Percentiles rank a stretch among this genome's conserved stretches.
Evolutionary conservation across 1,140 invertebrate genomes (phyloP).

Genomic region (Alviniconcha marisindica): DNA sequence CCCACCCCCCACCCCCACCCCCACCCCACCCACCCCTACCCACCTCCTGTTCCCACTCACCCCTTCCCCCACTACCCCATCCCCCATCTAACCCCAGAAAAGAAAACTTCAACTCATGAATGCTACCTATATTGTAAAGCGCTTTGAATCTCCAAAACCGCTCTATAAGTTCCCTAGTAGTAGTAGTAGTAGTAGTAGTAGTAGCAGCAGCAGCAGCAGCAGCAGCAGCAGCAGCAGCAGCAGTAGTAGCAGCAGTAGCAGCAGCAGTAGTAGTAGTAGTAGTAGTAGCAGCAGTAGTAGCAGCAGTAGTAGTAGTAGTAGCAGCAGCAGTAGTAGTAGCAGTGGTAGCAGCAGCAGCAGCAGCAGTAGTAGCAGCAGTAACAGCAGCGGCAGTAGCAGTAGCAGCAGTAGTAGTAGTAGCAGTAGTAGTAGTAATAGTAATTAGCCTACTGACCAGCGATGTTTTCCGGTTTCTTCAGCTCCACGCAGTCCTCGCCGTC

Average conservation of each 20-base stretch:
- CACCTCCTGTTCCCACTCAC: no score
- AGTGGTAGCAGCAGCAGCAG: constrained; percentile 42
- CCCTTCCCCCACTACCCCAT: no score
- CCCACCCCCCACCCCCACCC: no score
- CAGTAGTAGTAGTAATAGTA: constrained; percentile 40
- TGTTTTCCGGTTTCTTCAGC: constrained; percentile 63
- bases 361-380: constrained; percentile 43
- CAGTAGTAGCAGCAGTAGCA: constrained; percentile 37
- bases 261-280: constrained; percentile 33
- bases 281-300: neutral
- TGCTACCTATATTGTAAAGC: no score
- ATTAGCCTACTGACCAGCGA: constrained; percentile 57
- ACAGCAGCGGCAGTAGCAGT: constrained; percentile 10
- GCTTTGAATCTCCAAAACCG: no score
- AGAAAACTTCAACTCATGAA: no score
- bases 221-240: constrained; percentile 46
- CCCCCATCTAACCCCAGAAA: no score
- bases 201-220: constrained; percentile 43
- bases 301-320: constrained; percentile 42
- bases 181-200: constrained; percentile 45
- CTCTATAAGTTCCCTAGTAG: no score
- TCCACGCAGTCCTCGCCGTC: constrained; percentile 52
- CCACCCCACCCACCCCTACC: no score
- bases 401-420: constrained; percentile 43
- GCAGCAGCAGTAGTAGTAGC: constrained; percentile 41